Conservation (phyloP, 2,888 invertebrate genomes). For the Tinea pellionella region DNA sequence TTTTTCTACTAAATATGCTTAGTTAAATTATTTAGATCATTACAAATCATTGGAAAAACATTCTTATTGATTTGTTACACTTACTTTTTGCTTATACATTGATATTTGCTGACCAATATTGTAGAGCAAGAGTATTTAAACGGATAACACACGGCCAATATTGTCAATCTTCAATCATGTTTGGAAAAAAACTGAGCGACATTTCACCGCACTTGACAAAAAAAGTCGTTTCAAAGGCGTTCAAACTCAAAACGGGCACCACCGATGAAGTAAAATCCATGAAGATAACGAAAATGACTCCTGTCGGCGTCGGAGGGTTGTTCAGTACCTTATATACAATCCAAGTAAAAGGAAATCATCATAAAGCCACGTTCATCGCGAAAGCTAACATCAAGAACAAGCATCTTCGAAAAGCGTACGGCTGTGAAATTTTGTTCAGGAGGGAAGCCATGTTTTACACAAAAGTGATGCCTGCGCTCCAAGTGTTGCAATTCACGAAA, state of each 20-base stretch:
- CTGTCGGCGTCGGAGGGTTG: conserved; percentile 37
- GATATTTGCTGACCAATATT: not conserved
- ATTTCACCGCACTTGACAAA: conserved; percentile 32
- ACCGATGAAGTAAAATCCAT: conserved; percentile 27
- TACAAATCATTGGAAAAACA: too few relatives aligned
- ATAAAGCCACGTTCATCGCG: conserved; percentile 28
- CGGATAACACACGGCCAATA: not conserved
- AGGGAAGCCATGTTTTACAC: conserved; percentile 34
- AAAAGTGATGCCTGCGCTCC: conserved; percentile 29
- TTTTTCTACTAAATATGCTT: not conserved
- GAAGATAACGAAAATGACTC: conserved; percentile 28
- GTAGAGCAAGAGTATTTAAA: not conserved
- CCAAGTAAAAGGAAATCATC: conserved; percentile 22
- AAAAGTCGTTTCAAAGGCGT: conserved; percentile 29
- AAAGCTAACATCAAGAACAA: conserved; percentile 31
- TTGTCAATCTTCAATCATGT: conserved; percentile 25
- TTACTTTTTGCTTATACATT: not conserved
- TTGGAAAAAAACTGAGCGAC: conserved; percentile 24
- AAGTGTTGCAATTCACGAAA: conserved; percentile 26
- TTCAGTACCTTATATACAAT: conserved; percentile 38
- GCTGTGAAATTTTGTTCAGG: conserved; percentile 26
- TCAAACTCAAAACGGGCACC: conserved; percentile 30
- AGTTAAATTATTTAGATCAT: not conserved
- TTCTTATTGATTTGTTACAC: not conserved
- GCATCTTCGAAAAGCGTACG: conserved; percentile 27